Base-by-base conservation (phyloP, 2,113 vertebrate genomes). In the Bubo scandiacus region DNA sequence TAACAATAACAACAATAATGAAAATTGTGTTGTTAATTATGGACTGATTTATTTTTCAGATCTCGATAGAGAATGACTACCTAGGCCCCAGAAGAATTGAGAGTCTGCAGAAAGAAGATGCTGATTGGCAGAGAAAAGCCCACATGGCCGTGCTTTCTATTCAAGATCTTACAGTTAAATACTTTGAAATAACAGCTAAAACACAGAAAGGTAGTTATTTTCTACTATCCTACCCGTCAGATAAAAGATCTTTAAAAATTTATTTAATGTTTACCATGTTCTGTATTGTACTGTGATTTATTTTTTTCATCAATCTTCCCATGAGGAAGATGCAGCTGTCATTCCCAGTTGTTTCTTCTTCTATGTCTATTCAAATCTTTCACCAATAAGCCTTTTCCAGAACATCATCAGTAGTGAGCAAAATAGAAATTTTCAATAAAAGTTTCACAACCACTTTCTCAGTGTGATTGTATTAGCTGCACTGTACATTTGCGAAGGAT, bases 111-210 rank as follows among this genome's bases (percentile, higher is more conserved):
- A 99, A 98, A 93, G 99, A 99, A 98, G 99, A 99, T 74, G 98
- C 99, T 11, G 99, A 99, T 81, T 99, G 99, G 99, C 99, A 99
- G 97, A 99, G 97, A 97, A 99, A 99, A 96, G 99, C 99, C 49
- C 99, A 99, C 54, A 98, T 99, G 73, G 99, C 99, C 47, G 99
- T 99, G 12, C 98, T 99, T 59, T 99, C 99, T 92, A 99, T 99
- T 86, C 99, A 99, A 90, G 99, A 99, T 94, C 98, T 99, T 93
- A 99, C 99, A 32, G 99, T 99, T 94, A 99, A 99, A 97, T 99
- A 99, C 96, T 99, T 99, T 70, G 99, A 99, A 98, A 99, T 99
- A 97, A 99, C 99, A 45, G 99, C 99, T 43, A 98, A 99, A 80
- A 98, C 99, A 75, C 99, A 99, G 96, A 99, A 99, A 98, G 99